Conservation (phyloP, 2,888 invertebrate genomes). For the Crocallis elinguaria region DNA sequence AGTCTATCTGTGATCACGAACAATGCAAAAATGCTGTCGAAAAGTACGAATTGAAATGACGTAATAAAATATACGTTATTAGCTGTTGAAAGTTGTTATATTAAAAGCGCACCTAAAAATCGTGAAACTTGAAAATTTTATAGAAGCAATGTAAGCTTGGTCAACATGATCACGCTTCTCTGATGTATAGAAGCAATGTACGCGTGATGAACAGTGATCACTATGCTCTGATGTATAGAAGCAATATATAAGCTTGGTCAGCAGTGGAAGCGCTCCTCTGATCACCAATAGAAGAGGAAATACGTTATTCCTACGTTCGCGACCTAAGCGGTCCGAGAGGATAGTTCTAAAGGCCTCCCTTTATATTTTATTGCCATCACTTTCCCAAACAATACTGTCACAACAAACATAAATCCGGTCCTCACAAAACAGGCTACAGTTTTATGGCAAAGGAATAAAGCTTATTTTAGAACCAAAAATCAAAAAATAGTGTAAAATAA, state of each 20-base stretch:
- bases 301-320: conserved; percentile 39
- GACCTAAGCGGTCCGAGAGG: conserved; percentile 37
- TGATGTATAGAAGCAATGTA: too few relatives aligned
- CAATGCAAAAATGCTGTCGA: too few relatives aligned
- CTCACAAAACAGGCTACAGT: conserved; percentile 18
- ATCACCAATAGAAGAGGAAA: conserved; percentile 41
- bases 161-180: too few relatives aligned
- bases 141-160: too few relatives aligned
- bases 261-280: conserved; percentile 30
- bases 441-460: conserved; percentile 43
- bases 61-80: too few relatives aligned
- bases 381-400: conserved; percentile 70
- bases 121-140: too few relatives aligned
- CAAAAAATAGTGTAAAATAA: conserved; percentile 27
- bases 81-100: too few relatives aligned
- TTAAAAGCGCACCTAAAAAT: too few relatives aligned
- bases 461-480: conserved; percentile 23
- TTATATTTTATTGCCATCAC: conserved; percentile 76
- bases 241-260: conserved; percentile 33
- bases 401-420: conserved; percentile 45
- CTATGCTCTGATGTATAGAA: too few relatives aligned
- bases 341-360: conserved; percentile 67
- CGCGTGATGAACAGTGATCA: too few relatives aligned
- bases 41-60: too few relatives aligned
- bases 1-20: too few relatives aligned